Conservation (phyloP, 2,888 invertebrate species). For the Chalcosyrphus nemorum region DNA sequence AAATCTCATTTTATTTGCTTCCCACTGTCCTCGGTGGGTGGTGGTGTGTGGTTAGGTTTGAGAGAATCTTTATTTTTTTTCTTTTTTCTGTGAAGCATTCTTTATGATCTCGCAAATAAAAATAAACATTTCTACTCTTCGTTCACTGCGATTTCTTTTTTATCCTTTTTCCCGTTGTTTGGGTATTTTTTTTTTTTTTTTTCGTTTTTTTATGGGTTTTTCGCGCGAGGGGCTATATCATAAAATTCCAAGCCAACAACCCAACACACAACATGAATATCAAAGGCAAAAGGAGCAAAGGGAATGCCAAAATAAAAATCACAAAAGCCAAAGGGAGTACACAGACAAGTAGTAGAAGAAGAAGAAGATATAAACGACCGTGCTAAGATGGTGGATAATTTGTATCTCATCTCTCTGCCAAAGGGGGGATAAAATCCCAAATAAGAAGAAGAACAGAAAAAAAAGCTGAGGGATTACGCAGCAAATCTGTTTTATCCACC, state of each 20-base stretch:
- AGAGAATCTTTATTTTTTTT: background rate
- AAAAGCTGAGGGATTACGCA: constrained; percentile 72
- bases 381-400: constrained; percentile 73
- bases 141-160: constrained; percentile 64
- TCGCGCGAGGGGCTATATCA: constrained; percentile 55
- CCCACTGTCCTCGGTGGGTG: constrained; percentile 16
- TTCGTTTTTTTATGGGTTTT: constrained; percentile 53
- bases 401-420: constrained; percentile 66
- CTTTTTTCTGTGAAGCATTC: constrained; percentile 28
- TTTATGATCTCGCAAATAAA: constrained; percentile 69
- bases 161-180: constrained; percentile 24
- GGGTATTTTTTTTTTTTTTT: constrained; percentile 11
- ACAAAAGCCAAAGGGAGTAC: constrained; percentile 11
- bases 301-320: constrained; percentile 33
- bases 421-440: constrained; percentile 46
- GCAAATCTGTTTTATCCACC: constrained; percentile 73
- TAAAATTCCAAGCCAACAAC: constrained; percentile 54
- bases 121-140: constrained; percentile 62
- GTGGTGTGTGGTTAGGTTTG: background rate
- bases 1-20: constrained; percentile 58
- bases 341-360: background rate
- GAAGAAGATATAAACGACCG: constrained; percentile 65
- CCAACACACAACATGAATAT: constrained; percentile 44
- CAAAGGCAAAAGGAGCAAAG: background rate
- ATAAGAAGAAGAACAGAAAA: constrained; percentile 22